phyloP scores from a whole-genome alignment of 2,888 invertebrate genomes.

The Torymus texanus region DNA sequence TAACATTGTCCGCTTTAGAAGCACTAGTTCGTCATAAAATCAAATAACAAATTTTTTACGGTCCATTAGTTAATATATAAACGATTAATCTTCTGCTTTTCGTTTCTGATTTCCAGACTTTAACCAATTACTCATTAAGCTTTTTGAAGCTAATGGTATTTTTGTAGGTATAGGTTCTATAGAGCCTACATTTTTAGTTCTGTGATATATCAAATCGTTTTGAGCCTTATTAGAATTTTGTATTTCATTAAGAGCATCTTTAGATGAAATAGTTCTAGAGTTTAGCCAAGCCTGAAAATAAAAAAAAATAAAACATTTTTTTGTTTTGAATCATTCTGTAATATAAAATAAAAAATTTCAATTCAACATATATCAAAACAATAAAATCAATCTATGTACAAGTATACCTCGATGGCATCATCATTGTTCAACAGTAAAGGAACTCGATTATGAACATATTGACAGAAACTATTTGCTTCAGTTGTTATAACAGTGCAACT shows the following conservation, averaged over 20 bases:
- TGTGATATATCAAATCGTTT: conserved; percentile 34
- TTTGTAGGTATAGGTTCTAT: conserved; percentile 24
- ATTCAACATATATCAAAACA: background rate
- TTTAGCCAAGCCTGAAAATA: conserved; percentile 50
- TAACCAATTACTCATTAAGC: conserved; percentile 51
- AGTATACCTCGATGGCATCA: conserved; percentile 32
- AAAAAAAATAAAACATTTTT: background rate
- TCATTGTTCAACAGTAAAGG: conserved; percentile 46
- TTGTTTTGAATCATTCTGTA: too few relatives aligned
- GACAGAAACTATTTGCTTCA: conserved; percentile 30
- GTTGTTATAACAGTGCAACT: conserved; percentile 52
- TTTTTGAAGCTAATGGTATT: conserved; percentile 44
- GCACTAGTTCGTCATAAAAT: too few relatives aligned
- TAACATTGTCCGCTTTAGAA: too few relatives aligned
- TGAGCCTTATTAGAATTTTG: conserved; percentile 20
- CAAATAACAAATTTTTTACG: too few relatives aligned
- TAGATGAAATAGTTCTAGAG: conserved; percentile 42
- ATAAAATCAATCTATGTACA: background rate
- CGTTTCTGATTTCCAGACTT: conserved; percentile 36
- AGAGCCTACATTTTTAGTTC: conserved; percentile 47
- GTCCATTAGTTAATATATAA: too few relatives aligned
- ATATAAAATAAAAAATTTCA: too few relatives aligned
- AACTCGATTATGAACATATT: conserved; percentile 43
- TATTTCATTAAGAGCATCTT: conserved; percentile 44
- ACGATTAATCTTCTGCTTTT: conserved; percentile 43